Conservation (phyloP, 2,113 vertebrate genomes). For the Corydoras maculifer region DNA sequence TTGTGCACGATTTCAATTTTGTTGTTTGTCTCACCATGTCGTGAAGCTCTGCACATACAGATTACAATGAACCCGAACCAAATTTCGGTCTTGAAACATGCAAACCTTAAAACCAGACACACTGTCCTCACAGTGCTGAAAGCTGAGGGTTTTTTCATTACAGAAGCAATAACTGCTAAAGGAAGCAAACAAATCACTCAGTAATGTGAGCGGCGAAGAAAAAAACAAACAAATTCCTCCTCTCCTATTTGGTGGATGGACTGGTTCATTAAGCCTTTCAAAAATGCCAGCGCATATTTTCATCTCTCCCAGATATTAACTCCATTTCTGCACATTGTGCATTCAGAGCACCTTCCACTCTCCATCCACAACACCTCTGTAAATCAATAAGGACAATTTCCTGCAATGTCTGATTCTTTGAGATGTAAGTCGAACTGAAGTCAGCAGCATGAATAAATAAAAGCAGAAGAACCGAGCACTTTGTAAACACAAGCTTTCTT, state of each 20-base stretch:
- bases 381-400: slow-evolving; percentile 13
- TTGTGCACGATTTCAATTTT: slow-evolving; percentile 17
- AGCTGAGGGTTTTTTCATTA: too few relatives aligned
- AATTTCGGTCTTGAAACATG: neutral
- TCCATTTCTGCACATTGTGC: neutral
- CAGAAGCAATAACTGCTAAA: too few relatives aligned
- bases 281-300: too few relatives aligned
- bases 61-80: neutral
- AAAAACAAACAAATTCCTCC: too few relatives aligned
- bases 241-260: too few relatives aligned
- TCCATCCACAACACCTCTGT: neutral
- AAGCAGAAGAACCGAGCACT: neutral
- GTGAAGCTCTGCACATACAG: neutral
- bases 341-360: neutral
- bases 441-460: slow-evolving; percentile 20
- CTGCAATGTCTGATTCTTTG: neutral
- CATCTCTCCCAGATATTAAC: too few relatives aligned
- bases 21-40: neutral
- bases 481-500: slow-evolving; percentile 5
- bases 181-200: too few relatives aligned
- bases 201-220: too few relatives aligned
- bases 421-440: neutral
- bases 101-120: neutral
- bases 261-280: too few relatives aligned
- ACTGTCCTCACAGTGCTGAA: too few relatives aligned